These are phyloP conservation scores for Ancistrus triradiatus DNA, from an alignment of 2,113 vertebrate species.

Conservation along the genomic window DNA sequence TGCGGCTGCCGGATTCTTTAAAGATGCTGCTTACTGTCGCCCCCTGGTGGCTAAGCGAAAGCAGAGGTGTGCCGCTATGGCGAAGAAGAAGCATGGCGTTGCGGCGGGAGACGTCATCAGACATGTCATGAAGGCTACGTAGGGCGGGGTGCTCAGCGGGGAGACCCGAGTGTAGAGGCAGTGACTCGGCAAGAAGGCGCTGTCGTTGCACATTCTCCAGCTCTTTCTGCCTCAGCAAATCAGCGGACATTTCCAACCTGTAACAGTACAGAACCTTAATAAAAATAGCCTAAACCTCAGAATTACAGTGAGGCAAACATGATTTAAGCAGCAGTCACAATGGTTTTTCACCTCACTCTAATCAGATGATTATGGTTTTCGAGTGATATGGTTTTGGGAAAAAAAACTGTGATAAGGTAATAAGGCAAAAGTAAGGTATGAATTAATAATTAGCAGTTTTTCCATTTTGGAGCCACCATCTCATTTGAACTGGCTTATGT, in stretches of 20 bases:
- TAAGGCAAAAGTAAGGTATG: no score
- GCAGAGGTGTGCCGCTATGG: conserved; percentile 78
- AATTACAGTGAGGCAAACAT: no score
- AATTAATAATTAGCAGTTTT: no score
- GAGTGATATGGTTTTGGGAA: no score
- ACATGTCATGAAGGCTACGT: conserved; percentile 79
- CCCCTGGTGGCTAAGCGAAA: conserved; percentile 77
- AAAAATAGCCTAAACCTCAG: no score
- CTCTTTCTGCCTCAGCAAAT: conserved; percentile 91
- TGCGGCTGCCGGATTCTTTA: conserved; percentile 67
- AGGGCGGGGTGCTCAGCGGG: conserved; percentile 82
- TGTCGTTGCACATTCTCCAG: conserved; percentile 83
- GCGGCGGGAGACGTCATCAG: conserved; percentile 81
- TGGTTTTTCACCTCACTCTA: no score
- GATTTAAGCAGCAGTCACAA: no score
- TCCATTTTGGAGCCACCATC: no score
- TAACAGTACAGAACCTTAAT: not conserved
- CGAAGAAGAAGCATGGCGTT: conserved; percentile 89
- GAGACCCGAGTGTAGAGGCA: conserved; percentile 74
- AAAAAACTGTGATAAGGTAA: no score
- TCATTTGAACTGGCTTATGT: no score
- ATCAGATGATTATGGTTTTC: no score
- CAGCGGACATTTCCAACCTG: conserved; percentile 92
- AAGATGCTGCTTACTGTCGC: conserved; percentile 56
- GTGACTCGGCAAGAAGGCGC: conserved; percentile 74